These are phyloP conservation scores for Quadroppia sp. DNA, from an alignment of 2,888 invertebrate genomes.

Conservation along the genomic window DNA sequence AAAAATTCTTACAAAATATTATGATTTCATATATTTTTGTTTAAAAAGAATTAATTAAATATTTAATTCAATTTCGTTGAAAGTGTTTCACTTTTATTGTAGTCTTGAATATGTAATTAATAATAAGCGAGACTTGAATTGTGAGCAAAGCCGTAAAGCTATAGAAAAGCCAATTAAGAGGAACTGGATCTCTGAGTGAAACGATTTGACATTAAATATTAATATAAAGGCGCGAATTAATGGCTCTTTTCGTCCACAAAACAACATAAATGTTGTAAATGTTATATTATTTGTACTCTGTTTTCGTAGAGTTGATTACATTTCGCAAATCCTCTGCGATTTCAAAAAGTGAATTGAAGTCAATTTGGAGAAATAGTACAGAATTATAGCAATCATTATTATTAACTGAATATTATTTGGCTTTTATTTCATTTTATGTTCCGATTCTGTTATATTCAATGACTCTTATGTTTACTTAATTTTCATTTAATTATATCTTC, in stretches of 20 bases:
- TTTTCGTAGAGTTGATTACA: slow-evolving; percentile 4
- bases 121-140: slow-evolving; percentile 1
- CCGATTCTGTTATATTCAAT: not conserved
- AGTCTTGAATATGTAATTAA: not conserved
- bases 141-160: not conserved
- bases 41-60: no score
- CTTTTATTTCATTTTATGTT: not conserved
- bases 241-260: slow-evolving; percentile 38
- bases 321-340: slow-evolving; percentile 5
- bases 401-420: not conserved
- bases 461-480: slow-evolving; percentile 29
- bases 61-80: no score
- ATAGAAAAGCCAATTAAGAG: slow-evolving; percentile 46
- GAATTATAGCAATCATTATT: not conserved
- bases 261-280: not conserved
- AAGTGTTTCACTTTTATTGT: no score
- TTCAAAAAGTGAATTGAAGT: slow-evolving; percentile 5
- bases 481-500: slow-evolving; percentile 29
- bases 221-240: slow-evolving; percentile 47
- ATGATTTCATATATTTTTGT: no score
- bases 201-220: slow-evolving; percentile 48
- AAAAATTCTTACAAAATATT: no score
- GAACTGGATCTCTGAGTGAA: slow-evolving; percentile 41
- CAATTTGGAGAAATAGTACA: not conserved
- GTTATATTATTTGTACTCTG: not conserved